Percentiles rank a stretch among this genome's conserved stretches.
These are phyloP conservation scores for Corynorhinus townsendii DNA, from an alignment of 2,113 vertebrate genomes.

Conservation along the genomic window DNA sequence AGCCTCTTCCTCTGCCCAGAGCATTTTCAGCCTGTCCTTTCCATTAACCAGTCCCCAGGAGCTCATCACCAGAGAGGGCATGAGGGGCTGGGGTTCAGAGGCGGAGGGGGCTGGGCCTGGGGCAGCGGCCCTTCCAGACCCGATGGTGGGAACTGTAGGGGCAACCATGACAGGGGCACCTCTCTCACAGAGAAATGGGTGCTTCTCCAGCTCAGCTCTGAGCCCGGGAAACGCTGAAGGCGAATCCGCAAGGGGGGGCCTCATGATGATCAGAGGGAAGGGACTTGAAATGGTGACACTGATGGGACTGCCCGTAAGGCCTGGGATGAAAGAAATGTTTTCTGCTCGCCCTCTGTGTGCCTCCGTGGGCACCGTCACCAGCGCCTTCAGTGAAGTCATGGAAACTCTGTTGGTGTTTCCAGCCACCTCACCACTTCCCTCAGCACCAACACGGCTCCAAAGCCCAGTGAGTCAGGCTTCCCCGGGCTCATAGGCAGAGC, in stretches of 20 bases:
- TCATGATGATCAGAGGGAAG: neutral
- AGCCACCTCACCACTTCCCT: neutral
- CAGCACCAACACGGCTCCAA: neutral
- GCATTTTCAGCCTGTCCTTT: neutral
- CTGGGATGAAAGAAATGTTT: neutral
- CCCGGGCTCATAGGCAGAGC: neutral
- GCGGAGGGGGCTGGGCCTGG: neutral
- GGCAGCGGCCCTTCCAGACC: neutral
- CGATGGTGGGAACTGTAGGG: neutral
- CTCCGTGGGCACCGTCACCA: neutral
- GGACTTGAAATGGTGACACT: neutral
- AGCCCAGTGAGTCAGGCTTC: neutral
- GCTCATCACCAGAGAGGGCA: neutral
- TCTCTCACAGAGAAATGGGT: neutral
- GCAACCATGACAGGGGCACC: rapidly evolving
- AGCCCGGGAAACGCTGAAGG: neutral
- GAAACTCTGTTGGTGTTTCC: slow-evolving; percentile 25
- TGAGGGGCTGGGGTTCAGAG: neutral
- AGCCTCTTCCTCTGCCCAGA: neutral
- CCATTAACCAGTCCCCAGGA: neutral
- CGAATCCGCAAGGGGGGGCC: neutral
- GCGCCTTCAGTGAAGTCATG: neutral
- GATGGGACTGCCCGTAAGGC: neutral
- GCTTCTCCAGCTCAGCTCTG: neutral
- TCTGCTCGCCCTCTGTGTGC: neutral